A percentile compares a stretch with the other conserved stretches of the same genome.
Conservation (phyloP, 1,140 invertebrate species). For the Achatina immaculata region DNA sequence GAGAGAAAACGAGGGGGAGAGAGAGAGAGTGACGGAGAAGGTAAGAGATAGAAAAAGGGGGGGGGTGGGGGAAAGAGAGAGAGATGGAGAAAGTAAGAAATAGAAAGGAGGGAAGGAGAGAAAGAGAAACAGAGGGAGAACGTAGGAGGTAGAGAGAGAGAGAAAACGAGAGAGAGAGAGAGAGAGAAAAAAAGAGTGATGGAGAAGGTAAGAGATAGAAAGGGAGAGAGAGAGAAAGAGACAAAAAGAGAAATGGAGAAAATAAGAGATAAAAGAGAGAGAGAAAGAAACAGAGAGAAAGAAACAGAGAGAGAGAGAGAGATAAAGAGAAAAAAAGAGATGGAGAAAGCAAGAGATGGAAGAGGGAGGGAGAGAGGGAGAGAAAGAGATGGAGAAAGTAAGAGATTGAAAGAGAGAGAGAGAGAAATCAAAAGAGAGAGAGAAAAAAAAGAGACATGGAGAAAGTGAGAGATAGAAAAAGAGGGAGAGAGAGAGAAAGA, state of each 20-base stretch:
- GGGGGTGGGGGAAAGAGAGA: too few species aligned
- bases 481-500: too few species aligned
- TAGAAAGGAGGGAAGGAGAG: too few species aligned
- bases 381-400: neutral
- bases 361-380: neutral
- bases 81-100: too few species aligned
- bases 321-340: neutral
- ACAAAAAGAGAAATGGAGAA: neutral
- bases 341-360: neutral
- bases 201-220: neutral
- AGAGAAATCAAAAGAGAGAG: too few species aligned
- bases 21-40: too few species aligned
- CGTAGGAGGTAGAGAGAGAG: neutral
- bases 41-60: too few species aligned
- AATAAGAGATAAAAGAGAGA: neutral
- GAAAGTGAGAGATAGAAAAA: too few species aligned
- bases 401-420: neutral
- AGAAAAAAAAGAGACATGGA: too few species aligned
- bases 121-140: too few species aligned
- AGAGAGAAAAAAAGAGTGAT: neutral
- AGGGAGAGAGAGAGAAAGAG: neutral
- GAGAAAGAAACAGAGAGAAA: neutral
- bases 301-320: neutral
- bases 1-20: too few species aligned
- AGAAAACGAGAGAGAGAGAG: slow-evolving; percentile 9